Base-by-base conservation (phyloP, 2,113 vertebrate species). In the Notechis scutatus region DNA sequence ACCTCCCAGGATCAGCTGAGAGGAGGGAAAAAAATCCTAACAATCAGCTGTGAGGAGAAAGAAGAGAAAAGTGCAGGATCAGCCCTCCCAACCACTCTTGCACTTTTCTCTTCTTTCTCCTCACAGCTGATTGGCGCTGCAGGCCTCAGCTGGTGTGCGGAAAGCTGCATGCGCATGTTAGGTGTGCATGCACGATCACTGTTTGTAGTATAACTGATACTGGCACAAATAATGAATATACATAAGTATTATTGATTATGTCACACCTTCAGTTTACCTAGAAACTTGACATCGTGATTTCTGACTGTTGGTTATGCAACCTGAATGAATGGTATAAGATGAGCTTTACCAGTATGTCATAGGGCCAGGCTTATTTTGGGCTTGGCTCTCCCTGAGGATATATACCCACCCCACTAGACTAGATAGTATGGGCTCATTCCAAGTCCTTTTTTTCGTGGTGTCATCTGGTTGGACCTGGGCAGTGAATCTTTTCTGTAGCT, bases 141-240 rank as follows among this genome's bases (percentile, higher is more conserved):
- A 50, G 47, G 47, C 47, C 47, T 50, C 47, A 50, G 47, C 8
- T 50, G 47, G 47, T 50, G 47, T 50, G 47, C 8, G 47, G 47
- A 50, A 50, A 50, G 47, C 47, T 50, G 8, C 47, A 9, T 50
- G 47, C 1, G 1, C 47, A 50, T 50, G 47, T 50, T 50, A 1
- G 8, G 47, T 50, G 8, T 7, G 47, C 47, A 50, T 50, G 47
- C 47, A 50, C 47, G 0, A 50, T 50, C 47, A 50, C 47, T 50
- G 8, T 50, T 50, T 50, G 47, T 50, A 50, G 10, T 52, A 52
- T 81, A 94, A 87, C 56, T 87, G 50, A 91, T 87, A 87, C 57
- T 87, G 34, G 81, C 69, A 90, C 69, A 91, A 94, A 92, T 94
- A 92, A 50, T 89, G 89, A 92, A 92, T 93, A 21, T 88, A 92